phyloP scores from a whole-genome alignment of 1,140 invertebrate genomes.

The Scaptomyza hsui region DNA sequence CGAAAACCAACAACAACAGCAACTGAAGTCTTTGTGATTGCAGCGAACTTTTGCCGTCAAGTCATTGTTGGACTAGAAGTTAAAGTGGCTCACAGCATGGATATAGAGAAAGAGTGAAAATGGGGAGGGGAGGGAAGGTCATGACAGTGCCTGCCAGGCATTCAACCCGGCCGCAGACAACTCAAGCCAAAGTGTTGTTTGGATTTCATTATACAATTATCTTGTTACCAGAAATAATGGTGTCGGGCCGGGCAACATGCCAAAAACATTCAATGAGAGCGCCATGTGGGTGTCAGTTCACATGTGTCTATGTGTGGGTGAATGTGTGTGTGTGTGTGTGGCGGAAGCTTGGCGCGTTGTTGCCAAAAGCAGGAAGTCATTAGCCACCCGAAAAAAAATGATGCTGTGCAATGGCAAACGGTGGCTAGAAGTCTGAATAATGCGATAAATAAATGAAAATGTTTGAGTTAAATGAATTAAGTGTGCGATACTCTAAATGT shows the following conservation, averaged over 20 bases:
- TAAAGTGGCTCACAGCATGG: conserved; percentile 27
- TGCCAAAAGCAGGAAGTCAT: conserved; percentile 79
- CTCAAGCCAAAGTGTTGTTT: conserved; percentile 74
- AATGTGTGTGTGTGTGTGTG: conserved; percentile 23
- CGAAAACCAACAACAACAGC: conserved; percentile 27
- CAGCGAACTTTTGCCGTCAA: conserved; percentile 75
- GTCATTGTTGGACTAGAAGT: conserved; percentile 65
- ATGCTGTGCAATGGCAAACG: conserved; percentile 43
- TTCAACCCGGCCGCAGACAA: conserved; percentile 42
- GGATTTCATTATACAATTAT: conserved; percentile 83
- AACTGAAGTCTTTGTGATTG: conserved; percentile 67
- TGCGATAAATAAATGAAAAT: conserved; percentile 82
- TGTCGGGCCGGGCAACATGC: conserved; percentile 80
- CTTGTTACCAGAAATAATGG: conserved; percentile 82
- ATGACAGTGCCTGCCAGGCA: conserved; percentile 13
- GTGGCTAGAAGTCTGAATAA: conserved; percentile 51
- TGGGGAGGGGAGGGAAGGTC: conserved; percentile 19
- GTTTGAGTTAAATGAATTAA: conserved; percentile 82
- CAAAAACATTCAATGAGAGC: conserved; percentile 77
- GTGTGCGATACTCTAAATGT: conserved; percentile 65
- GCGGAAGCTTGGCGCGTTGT: conserved; percentile 71
- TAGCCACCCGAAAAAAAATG: conserved; percentile 44
- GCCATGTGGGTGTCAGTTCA: conserved; percentile 52
- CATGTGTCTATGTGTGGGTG: conserved; percentile 23
- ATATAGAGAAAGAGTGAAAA: not conserved